These are phyloP conservation scores for Episyrphus balteatus DNA, from an alignment of 1,140 invertebrate species.

Conservation along the genomic window DNA sequence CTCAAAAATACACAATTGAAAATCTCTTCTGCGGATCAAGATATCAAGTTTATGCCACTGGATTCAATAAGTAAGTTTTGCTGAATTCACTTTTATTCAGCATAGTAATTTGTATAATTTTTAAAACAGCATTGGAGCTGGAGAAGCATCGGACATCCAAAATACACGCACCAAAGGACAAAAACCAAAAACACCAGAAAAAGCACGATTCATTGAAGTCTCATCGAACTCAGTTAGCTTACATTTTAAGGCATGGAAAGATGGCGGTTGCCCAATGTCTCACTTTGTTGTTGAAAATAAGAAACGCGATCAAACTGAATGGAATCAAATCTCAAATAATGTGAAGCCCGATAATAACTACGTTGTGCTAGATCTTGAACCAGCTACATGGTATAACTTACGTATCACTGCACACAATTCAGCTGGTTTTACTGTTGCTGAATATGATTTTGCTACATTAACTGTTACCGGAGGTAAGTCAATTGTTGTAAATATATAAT, in stretches of 20 bases:
- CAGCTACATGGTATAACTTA: conserved; percentile 85
- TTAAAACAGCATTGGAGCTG: conserved; percentile 67
- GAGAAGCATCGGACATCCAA: conserved; percentile 73
- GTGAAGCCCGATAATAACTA: conserved; percentile 84
- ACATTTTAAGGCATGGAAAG: conserved; percentile 84
- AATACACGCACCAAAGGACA: conserved; percentile 79
- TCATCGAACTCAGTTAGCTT: conserved; percentile 84
- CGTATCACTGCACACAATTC: conserved; percentile 91
- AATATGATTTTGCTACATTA: conserved; percentile 90
- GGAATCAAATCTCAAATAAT: conserved; percentile 87
- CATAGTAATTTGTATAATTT: background rate
- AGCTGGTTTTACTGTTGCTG: conserved; percentile 85
- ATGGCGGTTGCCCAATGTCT: conserved; percentile 90
- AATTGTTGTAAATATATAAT: background rate
- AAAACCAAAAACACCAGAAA: conserved; percentile 81
- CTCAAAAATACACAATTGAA: conserved; percentile 75
- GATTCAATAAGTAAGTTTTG: conserved; percentile 66
- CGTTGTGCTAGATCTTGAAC: conserved; percentile 80
- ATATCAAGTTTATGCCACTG: conserved; percentile 84
- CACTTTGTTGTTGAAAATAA: conserved; percentile 94
- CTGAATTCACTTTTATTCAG: conserved; percentile 8
- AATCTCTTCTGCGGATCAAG: conserved; percentile 80
- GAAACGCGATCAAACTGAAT: conserved; percentile 73
- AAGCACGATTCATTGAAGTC: conserved; percentile 79
- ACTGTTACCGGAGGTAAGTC: conserved; percentile 79